These are phyloP conservation scores for Lepus timidus DNA, from an alignment of 2,113 vertebrate species.

Conservation along the genomic window DNA sequence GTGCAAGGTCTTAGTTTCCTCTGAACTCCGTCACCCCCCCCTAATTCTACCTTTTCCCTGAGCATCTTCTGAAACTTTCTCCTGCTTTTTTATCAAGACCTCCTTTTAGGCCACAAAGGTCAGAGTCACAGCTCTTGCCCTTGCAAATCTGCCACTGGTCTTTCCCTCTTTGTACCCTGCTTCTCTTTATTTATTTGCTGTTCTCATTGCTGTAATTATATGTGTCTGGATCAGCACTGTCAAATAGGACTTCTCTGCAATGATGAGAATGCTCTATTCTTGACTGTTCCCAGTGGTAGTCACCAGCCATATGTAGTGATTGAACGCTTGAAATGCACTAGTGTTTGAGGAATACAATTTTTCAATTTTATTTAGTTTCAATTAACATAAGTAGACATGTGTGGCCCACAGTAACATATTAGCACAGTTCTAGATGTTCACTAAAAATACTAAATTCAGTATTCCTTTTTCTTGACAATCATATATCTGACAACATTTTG, in stretches of 20 bases:
- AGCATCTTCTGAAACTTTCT: background rate
- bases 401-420: background rate
- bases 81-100: background rate
- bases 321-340: background rate
- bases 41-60: background rate
- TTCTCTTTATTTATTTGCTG: background rate
- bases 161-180: background rate
- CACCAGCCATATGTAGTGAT: rapidly evolving
- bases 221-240: background rate
- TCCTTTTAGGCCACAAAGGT: background rate
- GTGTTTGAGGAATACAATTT: background rate
- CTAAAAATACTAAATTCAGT: background rate
- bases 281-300: rapidly evolving
- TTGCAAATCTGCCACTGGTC: background rate
- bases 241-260: background rate
- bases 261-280: background rate
- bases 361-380: background rate
- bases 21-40: background rate
- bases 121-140: background rate
- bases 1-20: background rate
- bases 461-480: background rate
- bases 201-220: background rate
- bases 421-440: background rate
- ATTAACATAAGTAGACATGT: background rate
- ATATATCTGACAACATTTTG: background rate